Evolutionary conservation across 2,888 invertebrate genomes (phyloP).

Genomic region (Itoplectis maculator): DNA sequence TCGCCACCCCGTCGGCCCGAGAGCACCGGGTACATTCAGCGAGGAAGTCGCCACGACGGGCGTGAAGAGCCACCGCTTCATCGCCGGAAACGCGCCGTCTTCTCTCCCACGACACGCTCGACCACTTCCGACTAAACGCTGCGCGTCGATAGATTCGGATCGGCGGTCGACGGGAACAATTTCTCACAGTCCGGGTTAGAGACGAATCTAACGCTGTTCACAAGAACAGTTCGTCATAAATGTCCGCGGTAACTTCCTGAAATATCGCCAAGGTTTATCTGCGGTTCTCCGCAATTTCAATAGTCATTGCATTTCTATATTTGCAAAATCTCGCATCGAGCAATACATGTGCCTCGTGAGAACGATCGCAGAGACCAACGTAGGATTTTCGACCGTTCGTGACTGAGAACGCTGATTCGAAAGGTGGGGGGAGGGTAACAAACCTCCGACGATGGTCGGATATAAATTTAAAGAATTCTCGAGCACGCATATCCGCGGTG

Average conservation of each 20-base stretch:
- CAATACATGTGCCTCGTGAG: background rate
- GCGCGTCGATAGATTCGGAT: constrained; percentile 15
- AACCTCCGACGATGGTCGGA: constrained; percentile 19
- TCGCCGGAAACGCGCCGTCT: constrained; percentile 57
- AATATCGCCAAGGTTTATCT: background rate
- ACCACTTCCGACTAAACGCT: constrained; percentile 45
- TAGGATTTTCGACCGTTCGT: constrained; percentile 36
- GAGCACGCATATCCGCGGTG: constrained; percentile 51
- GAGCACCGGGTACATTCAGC: background rate
- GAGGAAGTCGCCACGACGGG: constrained; percentile 5
- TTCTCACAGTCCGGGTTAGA: background rate
- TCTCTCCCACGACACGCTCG: constrained; percentile 32
- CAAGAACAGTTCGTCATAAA: no score
- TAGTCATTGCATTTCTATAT: background rate
- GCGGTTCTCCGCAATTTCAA: constrained; percentile 7
- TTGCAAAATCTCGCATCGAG: background rate
- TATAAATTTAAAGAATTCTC: constrained; percentile 52
- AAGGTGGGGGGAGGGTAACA: no score
- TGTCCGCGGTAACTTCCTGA: no score
- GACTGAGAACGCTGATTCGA: constrained; percentile 49
- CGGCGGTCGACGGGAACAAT: no score
- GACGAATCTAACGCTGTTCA: background rate
- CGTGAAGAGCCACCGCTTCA: constrained; percentile 35
- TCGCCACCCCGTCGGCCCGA: background rate
- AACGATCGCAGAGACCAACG: background rate